Percentiles rank a stretch among this genome's conserved stretches.
These are phyloP conservation scores for Chymomyza procnemis DNA, from an alignment of 2,888 invertebrate genomes.

Conservation along the genomic window DNA sequence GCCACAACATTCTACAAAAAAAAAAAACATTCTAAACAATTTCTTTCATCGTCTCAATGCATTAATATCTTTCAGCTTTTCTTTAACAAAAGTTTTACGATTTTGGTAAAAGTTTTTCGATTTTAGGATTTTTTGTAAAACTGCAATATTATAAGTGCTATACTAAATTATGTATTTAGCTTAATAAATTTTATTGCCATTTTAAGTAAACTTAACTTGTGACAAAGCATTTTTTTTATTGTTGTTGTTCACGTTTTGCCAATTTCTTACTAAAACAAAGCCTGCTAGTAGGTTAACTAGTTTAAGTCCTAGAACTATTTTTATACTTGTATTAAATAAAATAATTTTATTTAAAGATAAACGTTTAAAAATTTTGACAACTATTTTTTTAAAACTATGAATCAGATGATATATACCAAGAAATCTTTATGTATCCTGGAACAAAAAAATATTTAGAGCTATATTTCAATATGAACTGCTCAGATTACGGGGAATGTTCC, in stretches of 20 bases:
- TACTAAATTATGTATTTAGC: conserved; percentile 57
- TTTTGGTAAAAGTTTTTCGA: too few species aligned
- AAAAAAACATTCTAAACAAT: too few species aligned
- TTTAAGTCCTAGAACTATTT: neutral
- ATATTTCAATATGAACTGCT: too few species aligned
- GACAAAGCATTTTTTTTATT: neutral
- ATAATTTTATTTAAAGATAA: neutral
- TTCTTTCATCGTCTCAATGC: too few species aligned
- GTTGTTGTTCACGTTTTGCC: neutral
- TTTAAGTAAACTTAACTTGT: conserved; percentile 46
- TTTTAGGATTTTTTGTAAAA: conserved; percentile 39
- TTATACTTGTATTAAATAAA: neutral
- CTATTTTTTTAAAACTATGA: too few species aligned
- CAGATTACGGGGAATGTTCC: too few species aligned
- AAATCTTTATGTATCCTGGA: too few species aligned
- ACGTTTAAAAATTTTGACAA: neutral
- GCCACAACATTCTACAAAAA: too few species aligned
- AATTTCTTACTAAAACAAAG: neutral
- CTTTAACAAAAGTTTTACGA: conserved; percentile 13
- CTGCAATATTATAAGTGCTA: conserved; percentile 57
- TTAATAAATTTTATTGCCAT: conserved; percentile 57
- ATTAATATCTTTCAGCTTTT: conserved; percentile 12
- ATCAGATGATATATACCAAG: too few species aligned
- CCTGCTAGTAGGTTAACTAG: neutral
- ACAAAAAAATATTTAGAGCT: too few species aligned